Percentiles rank a stretch among this genome's conserved stretches.
phyloP scores from a whole-genome alignment of 2,113 vertebrate genomes.

The Prunella himalayana region DNA sequence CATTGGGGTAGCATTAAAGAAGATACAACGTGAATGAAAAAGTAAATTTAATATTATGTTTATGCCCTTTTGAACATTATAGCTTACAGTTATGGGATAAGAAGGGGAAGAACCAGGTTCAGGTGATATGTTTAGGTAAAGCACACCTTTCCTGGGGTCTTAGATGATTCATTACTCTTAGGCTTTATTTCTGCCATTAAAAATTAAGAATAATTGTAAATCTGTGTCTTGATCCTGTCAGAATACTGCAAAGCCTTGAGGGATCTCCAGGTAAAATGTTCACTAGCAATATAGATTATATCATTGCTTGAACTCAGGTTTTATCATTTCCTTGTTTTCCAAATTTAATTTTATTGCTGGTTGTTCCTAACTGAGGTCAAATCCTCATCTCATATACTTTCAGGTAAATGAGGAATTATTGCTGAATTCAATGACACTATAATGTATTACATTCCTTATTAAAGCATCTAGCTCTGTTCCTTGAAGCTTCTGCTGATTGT shows the following conservation, averaged over 20 bases:
- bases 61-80: not conserved
- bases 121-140: not conserved
- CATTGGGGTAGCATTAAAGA: not conserved
- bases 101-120: not conserved
- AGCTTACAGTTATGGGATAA: not conserved
- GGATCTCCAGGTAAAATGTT: not conserved
- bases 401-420: not conserved
- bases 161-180: not conserved
- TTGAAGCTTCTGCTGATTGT: not conserved
- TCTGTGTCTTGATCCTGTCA: not conserved
- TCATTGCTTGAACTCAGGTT: not conserved
- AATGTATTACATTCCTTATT: not conserved
- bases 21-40: not conserved
- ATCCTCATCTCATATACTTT: not conserved
- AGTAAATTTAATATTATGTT: not conserved
- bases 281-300: not conserved
- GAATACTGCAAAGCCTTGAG: not conserved
- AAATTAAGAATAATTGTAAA: not conserved
- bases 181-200: not conserved
- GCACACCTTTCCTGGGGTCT: not conserved
- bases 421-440: not conserved
- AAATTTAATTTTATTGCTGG: not conserved
- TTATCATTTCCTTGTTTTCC: not conserved
- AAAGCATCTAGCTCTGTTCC: not conserved
- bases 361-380: not conserved